phyloP scores from a whole-genome alignment of 2,888 invertebrate species.

The Brachypalpus laphriformis region DNA sequence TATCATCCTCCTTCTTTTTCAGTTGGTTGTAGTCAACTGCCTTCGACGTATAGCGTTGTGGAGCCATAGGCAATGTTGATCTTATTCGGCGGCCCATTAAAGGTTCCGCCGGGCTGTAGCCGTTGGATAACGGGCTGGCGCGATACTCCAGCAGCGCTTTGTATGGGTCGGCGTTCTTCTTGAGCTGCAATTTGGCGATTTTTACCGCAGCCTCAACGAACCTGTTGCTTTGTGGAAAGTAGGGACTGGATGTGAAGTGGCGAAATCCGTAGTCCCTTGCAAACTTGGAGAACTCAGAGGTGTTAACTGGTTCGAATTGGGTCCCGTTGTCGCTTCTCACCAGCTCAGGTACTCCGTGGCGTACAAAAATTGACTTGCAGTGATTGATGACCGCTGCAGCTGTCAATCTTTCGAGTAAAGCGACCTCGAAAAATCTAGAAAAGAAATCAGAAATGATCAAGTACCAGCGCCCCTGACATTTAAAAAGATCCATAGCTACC shows the following conservation, averaged over 20 bases:
- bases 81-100: slow-evolving; percentile 37
- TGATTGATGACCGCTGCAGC: not conserved
- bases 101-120: slow-evolving; percentile 50
- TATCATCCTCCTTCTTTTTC: slow-evolving; percentile 1
- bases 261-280: slow-evolving; percentile 25
- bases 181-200: slow-evolving; percentile 10
- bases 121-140: slow-evolving; percentile 22
- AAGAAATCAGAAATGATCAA: slow-evolving; percentile 21
- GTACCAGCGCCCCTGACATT: slow-evolving; percentile 10
- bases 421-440: slow-evolving; percentile 20
- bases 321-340: slow-evolving; percentile 13
- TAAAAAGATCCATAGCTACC: slow-evolving; percentile 31
- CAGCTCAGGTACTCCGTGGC: slow-evolving; percentile 8
- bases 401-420: not conserved
- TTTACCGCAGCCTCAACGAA: slow-evolving; percentile 2
- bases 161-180: slow-evolving; percentile 10
- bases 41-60: not conserved
- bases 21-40: not conserved
- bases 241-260: slow-evolving; percentile 22
- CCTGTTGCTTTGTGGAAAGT: slow-evolving; percentile 7
- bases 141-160: slow-evolving; percentile 4
- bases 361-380: slow-evolving; percentile 16
- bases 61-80: slow-evolving; percentile 18
- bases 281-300: slow-evolving; percentile 25
- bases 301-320: slow-evolving; percentile 17